phyloP scores from a whole-genome alignment of 2,113 vertebrate genomes.

The Lepus timidus region DNA sequence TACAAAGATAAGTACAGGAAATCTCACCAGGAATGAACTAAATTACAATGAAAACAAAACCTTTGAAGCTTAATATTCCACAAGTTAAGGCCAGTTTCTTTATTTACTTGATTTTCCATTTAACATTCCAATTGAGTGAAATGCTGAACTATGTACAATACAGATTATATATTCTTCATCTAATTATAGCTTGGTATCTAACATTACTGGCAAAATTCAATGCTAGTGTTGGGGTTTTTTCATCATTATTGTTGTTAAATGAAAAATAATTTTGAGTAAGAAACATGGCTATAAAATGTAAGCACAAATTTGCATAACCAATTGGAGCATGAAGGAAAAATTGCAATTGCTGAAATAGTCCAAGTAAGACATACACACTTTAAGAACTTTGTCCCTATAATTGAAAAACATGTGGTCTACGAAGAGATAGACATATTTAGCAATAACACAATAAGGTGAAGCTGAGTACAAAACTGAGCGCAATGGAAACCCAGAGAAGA shows the following conservation, averaged over 20 bases:
- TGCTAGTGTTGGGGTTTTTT: neutral
- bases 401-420: slow-evolving; percentile 22
- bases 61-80: slow-evolving; percentile 57
- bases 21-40: slow-evolving; percentile 30
- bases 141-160: slow-evolving; percentile 38
- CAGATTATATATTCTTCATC: slow-evolving; percentile 61
- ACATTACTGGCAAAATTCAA: slow-evolving; percentile 36
- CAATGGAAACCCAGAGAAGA: neutral
- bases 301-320: slow-evolving; percentile 42
- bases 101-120: slow-evolving; percentile 70
- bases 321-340: neutral
- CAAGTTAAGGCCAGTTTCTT: slow-evolving; percentile 55
- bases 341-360: neutral
- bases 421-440: neutral
- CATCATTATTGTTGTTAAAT: slow-evolving; percentile 36
- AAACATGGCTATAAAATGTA: neutral
- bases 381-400: neutral
- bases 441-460: neutral
- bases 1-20: slow-evolving; percentile 39
- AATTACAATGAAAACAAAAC: slow-evolving; percentile 56
- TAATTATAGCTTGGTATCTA: slow-evolving; percentile 65
- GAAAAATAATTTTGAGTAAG: slow-evolving; percentile 53
- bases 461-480: neutral
- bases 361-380: neutral
- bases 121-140: slow-evolving; percentile 56